phyloP scores from a whole-genome alignment of 1,140 invertebrate species.

The Procambarus clarkii region DNA sequence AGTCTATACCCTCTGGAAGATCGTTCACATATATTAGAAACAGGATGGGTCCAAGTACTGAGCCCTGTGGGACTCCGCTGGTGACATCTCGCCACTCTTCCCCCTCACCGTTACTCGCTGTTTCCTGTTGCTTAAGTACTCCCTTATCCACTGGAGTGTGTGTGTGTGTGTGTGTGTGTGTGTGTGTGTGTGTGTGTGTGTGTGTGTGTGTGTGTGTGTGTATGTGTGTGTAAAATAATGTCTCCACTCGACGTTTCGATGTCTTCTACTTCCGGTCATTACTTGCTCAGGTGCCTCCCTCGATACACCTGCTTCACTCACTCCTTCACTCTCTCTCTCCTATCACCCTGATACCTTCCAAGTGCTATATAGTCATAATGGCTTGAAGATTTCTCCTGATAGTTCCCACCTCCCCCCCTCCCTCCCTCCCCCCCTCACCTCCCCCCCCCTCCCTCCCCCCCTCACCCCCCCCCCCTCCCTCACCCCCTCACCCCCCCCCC shows the following conservation, averaged over 20 bases:
- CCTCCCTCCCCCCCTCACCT: neutral
- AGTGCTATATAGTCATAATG: too few relatives aligned
- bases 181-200: constrained; percentile 27
- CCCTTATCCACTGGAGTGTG: too few relatives aligned
- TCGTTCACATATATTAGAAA: too few relatives aligned
- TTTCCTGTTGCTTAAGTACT: too few relatives aligned
- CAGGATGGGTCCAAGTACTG: too few relatives aligned
- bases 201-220: neutral
- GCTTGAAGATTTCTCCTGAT: too few relatives aligned
- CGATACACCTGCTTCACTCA: constrained; percentile 18
- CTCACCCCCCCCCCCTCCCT: neutral
- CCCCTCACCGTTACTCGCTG: too few relatives aligned
- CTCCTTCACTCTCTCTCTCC: neutral
- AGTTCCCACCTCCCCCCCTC: neutral
- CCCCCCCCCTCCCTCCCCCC: neutral
- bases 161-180: constrained; percentile 1
- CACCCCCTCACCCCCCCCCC: neutral
- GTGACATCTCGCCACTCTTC: too few relatives aligned
- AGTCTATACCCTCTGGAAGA: too few relatives aligned
- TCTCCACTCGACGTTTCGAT: neutral
- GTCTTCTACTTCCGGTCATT: constrained; percentile 27
- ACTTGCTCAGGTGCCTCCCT: constrained; percentile 19
- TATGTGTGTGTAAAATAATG: neutral
- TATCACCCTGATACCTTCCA: too few relatives aligned
- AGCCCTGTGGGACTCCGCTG: too few relatives aligned